Base-by-base conservation (phyloP, 2,797 vertebrate species). In the Phrynocephalus forsythii region DNA sequence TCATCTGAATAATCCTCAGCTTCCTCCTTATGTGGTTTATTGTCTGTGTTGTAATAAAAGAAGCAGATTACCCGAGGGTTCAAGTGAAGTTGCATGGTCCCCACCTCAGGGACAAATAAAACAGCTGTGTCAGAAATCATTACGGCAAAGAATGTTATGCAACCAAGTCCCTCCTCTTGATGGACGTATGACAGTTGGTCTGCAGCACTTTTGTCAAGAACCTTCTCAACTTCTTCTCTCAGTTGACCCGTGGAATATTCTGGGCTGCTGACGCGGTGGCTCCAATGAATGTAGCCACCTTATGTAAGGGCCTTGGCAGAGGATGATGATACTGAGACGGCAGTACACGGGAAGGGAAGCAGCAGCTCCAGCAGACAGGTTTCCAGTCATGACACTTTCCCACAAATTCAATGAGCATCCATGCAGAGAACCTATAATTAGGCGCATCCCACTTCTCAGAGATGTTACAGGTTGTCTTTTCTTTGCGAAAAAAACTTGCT, bases 21-120 rank as follows among this genome's bases (percentile, higher is more conserved):
- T 82, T 38, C 90, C 7, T 83, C 90, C 7, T 87, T 88, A 86
- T 16, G 81, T 92, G 92, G 85, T 92, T 95, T 93, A 88, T 87
- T 90, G 78, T n/a, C 75, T 78, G 11, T 86, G 3, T 92, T 94
- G 91, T 88, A 86, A 91, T 87, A 89, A 93, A 44, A 66, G 80
- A 72, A 77, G 88, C 90, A 90, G 85, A 89, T 78, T 91, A 82
- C 89, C 76, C 73, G 79, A 44, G 60, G 30, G 56, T 88, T 93
- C 91, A 90, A 38, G 90, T 93, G 90, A 92, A 86, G 86, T 83
- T 0, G 0, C 89, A 86, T 26, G 73, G 22, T 22, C 38, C 60
- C 33, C 52, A 67, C 69, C 28, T 63, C 75, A 38, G 38, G 22
- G 56, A 52, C 69, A 67, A 73, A 50, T 50, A 67, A 73, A 84